Percentiles rank a stretch among this genome's conserved stretches.
Evolutionary conservation across 2,113 vertebrate genomes (phyloP).

Genomic region (Pipa parva): DNA sequence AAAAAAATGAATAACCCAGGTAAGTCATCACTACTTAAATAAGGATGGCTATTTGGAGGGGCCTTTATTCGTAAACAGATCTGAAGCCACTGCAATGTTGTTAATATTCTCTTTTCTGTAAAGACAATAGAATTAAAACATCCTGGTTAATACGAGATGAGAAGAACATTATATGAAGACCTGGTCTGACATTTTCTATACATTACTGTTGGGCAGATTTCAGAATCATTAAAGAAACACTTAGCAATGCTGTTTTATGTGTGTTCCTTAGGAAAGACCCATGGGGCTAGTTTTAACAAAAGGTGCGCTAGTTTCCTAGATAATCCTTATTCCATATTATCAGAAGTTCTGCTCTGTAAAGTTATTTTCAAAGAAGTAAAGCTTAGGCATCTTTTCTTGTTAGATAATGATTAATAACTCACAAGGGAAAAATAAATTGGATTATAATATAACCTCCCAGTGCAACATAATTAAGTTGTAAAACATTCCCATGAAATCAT

Average conservation of each 20-base stretch:
- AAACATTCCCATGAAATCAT: conserved; percentile 59
- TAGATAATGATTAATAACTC: conserved; percentile 62
- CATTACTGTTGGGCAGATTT: neutral
- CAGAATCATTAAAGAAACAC: neutral
- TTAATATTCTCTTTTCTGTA: no score
- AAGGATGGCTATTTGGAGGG: no score
- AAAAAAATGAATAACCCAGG: no score
- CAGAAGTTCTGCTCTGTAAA: conserved; percentile 49
- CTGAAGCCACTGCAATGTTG: no score
- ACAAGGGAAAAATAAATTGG: conserved; percentile 66
- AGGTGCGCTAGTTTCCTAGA: conserved; percentile 26
- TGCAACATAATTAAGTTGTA: conserved; percentile 71
- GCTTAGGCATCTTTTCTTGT: conserved; percentile 52
- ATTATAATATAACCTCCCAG: conserved; percentile 64
- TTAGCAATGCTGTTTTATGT: neutral
- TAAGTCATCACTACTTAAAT: no score
- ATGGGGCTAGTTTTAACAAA: neutral
- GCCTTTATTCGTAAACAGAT: no score
- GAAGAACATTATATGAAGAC: no score
- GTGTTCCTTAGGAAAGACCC: neutral
- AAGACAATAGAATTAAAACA: no score
- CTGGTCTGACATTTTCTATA: no score
- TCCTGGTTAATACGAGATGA: no score
- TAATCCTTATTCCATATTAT: conserved; percentile 23
- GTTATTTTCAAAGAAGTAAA: conserved; percentile 54